Evolutionary conservation across 2,797 vertebrate genomes (phyloP).

Genomic region (Coregonus sp.): DNA sequence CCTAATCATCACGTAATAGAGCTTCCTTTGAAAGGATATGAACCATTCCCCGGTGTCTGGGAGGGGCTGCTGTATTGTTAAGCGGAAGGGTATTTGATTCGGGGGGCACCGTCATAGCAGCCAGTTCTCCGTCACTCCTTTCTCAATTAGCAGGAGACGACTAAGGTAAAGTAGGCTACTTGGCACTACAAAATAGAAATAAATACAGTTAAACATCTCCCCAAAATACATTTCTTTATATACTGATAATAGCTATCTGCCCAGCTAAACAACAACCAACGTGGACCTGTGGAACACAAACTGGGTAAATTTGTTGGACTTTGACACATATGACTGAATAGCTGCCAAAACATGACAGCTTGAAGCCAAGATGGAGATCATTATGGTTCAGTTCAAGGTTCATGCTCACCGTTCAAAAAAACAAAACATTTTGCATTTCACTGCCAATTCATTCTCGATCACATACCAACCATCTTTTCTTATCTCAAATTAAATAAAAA

Average conservation of each 20-base stretch:
- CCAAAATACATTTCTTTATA: background rate
- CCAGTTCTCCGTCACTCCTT: constrained; percentile 18
- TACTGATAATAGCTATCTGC: too few relatives aligned
- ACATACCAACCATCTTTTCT: too few relatives aligned
- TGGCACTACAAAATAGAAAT: constrained; percentile 19
- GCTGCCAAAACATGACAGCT: too few relatives aligned
- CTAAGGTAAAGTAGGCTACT: background rate
- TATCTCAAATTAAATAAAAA: too few relatives aligned
- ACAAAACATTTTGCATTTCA: background rate
- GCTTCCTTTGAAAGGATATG: background rate
- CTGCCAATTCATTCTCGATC: background rate
- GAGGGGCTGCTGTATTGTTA: background rate
- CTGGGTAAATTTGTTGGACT: background rate
- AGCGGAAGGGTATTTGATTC: background rate
- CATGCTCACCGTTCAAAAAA: background rate
- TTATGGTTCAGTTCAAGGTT: background rate
- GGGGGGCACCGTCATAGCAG: background rate
- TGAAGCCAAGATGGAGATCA: too few relatives aligned
- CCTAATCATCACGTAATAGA: background rate
- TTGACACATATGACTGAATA: too few relatives aligned
- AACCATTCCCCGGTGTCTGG: background rate
- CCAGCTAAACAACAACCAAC: too few relatives aligned
- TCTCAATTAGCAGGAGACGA: background rate
- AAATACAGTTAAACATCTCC: background rate
- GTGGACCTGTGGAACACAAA: background rate